These are phyloP conservation scores for Eugnorisma glareosa DNA, from an alignment of 2,888 invertebrate species.

Conservation along the genomic window DNA sequence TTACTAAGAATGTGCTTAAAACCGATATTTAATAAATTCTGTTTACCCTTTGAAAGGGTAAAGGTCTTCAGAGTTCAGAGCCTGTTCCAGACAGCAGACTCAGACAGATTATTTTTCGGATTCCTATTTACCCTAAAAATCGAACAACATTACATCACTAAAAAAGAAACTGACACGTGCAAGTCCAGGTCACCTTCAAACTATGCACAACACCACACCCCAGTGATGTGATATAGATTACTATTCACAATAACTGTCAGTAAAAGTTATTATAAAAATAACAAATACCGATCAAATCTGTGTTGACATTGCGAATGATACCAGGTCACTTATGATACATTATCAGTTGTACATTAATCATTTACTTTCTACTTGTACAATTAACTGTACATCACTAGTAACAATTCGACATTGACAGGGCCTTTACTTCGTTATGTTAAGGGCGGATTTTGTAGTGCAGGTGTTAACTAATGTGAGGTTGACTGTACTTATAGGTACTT, in stretches of 20 bases:
- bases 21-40: not conserved
- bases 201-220: constrained; percentile 35
- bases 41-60: not conserved
- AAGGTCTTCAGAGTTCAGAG: not conserved
- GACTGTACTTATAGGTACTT: constrained; percentile 47
- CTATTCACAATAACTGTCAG: constrained; percentile 30
- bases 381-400: not conserved
- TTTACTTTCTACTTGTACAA: constrained; percentile 60
- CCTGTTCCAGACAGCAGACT: not conserved
- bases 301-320: constrained; percentile 63
- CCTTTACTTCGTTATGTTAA: not conserved
- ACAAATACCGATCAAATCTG: constrained; percentile 62
- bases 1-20: not conserved
- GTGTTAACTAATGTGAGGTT: not conserved
- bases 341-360: constrained; percentile 53
- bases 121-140: not conserved
- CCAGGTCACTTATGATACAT: constrained; percentile 61
- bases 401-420: not conserved
- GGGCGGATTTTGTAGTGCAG: constrained; percentile 1
- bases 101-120: not conserved
- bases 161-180: constrained; percentile 5
- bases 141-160: not conserved
- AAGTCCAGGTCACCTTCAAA: constrained; percentile 52
- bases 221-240: constrained; percentile 57
- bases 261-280: constrained; percentile 54